These are phyloP conservation scores for Sternotherus odoratus DNA, from an alignment of 2,797 vertebrate species.

Conservation along the genomic window DNA sequence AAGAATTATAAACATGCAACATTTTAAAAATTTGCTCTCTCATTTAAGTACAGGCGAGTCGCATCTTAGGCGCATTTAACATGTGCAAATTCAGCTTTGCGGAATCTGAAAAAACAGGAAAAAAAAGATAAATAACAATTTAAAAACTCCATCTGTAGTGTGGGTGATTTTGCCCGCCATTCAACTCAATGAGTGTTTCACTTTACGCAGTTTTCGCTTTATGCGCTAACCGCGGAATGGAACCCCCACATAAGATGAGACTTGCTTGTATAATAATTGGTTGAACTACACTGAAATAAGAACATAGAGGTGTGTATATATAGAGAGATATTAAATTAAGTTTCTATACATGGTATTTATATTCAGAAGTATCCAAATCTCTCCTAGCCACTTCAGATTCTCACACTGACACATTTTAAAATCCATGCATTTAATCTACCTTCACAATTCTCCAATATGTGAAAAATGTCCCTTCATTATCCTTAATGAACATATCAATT, in stretches of 20 bases:
- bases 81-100: no score
- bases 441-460: background rate
- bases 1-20: background rate
- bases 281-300: background rate
- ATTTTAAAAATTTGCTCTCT: background rate
- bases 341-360: background rate
- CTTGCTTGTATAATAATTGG: background rate
- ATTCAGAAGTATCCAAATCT: background rate
- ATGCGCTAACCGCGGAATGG: no score
- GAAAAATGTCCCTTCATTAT: background rate
- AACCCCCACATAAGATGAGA: no score
- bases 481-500: background rate
- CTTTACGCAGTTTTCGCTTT: no score
- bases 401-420: background rate
- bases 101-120: no score
- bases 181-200: no score
- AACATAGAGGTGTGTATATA: background rate
- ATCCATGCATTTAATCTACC: background rate
- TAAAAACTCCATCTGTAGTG: no score
- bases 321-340: background rate
- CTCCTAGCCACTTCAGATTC: background rate
- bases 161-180: no score
- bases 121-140: no score
- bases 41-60: no score
- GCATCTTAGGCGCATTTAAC: no score